phyloP scores from a whole-genome alignment of 1,140 invertebrate genomes.

The Pseudomyrmex gracilis region DNA sequence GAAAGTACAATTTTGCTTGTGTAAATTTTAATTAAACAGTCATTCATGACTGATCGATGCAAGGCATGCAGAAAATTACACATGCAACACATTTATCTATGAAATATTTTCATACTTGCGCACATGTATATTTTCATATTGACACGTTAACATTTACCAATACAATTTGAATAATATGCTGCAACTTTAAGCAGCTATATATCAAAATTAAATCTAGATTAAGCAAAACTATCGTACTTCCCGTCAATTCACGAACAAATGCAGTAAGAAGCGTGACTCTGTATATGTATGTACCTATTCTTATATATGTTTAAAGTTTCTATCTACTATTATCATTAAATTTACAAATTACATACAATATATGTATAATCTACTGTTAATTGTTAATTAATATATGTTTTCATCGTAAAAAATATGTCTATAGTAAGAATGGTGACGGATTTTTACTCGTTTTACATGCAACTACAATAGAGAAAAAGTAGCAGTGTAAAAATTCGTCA shows the following conservation, averaged over 20 bases:
- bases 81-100: neutral
- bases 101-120: neutral
- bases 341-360: neutral
- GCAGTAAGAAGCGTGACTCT: too few species aligned
- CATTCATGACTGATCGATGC: neutral
- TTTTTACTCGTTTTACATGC: neutral
- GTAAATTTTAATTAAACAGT: neutral
- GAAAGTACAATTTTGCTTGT: neutral
- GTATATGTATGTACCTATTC: too few species aligned
- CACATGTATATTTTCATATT: neutral
- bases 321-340: too few species aligned
- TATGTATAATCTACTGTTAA: conserved; percentile 11
- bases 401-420: conserved; percentile 21
- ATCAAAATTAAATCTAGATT: conserved; percentile 32
- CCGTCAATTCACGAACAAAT: too few species aligned
- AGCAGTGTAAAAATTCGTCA: too few species aligned
- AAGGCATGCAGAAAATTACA: neutral
- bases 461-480: neutral
- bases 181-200: neutral
- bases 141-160: conserved; percentile 12
- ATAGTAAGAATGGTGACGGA: neutral
- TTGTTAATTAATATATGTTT: conserved; percentile 23
- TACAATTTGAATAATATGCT: conserved; percentile 4
- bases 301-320: too few species aligned
- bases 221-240: too few species aligned